Conservation (phyloP, 2,797 vertebrate species). For the Parauchenoglanis punctatus region DNA sequence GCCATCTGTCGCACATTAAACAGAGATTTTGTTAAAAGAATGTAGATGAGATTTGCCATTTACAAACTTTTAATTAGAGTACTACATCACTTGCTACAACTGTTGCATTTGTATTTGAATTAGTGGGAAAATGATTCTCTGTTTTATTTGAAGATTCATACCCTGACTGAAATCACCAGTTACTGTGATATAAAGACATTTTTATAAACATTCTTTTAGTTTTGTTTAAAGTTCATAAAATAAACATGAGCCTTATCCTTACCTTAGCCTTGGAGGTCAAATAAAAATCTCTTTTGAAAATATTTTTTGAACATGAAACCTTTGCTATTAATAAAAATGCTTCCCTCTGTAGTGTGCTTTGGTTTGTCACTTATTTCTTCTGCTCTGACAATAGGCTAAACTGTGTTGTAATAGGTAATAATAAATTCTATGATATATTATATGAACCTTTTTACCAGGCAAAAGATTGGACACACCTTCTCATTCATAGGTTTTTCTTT, state of each 20-base stretch:
- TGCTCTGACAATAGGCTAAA: not conserved
- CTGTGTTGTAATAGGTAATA: not conserved
- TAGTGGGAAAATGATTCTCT: not conserved
- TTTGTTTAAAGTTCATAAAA: not conserved
- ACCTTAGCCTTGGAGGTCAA: too few species aligned
- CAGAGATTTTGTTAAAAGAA: not conserved
- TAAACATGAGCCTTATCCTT: not conserved
- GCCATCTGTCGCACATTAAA: not conserved
- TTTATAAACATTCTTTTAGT: not conserved
- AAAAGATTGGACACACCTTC: too few species aligned
- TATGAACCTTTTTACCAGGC: not conserved
- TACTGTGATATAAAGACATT: too few species aligned
- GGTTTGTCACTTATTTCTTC: not conserved
- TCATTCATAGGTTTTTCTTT: too few species aligned
- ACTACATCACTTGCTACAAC: not conserved
- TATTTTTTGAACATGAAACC: not conserved
- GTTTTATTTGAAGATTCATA: not conserved
- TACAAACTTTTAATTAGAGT: not conserved
- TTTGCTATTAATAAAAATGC: not conserved
- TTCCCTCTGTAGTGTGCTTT: not conserved
- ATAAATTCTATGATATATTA: not conserved
- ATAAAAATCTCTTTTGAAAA: too few species aligned
- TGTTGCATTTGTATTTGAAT: not conserved
- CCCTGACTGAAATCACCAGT: too few species aligned
- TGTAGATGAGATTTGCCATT: conserved; percentile 12